Evolutionary conservation across 35 echinoderm and acorn worm genomes (phyloP).

Genomic region (Heliocidaris erythrogramma): DNA sequence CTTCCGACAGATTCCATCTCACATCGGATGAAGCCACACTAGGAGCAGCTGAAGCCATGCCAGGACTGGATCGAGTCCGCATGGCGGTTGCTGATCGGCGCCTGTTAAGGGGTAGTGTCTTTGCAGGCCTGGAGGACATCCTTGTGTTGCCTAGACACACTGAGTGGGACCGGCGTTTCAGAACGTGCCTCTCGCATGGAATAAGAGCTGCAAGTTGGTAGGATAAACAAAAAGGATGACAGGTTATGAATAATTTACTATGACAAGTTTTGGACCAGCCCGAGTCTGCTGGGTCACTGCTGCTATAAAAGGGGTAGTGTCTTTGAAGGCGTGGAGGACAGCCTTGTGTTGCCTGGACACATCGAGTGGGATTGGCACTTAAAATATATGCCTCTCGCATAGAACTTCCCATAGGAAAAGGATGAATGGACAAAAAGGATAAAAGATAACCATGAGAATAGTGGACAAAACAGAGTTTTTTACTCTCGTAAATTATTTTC

Average conservation of each 20-base stretch:
- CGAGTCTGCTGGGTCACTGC: background rate
- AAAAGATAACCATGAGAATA: no score
- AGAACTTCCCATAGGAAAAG: no score
- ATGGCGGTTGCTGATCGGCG: background rate
- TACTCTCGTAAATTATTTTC: no score
- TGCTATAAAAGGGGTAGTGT: background rate
- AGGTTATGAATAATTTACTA: no score
- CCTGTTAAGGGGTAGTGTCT: background rate
- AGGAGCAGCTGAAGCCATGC: background rate
- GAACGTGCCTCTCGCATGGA: background rate
- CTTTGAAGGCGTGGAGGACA: background rate
- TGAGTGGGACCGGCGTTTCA: background rate
- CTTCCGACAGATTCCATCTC: background rate
- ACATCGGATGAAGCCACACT: background rate
- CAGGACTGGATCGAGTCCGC: background rate
- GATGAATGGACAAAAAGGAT: no score
- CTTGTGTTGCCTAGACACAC: slow-evolving; percentile 10
- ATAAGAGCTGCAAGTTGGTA: background rate
- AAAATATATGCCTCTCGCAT: no score
- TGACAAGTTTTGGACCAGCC: background rate
- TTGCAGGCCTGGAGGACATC: background rate
- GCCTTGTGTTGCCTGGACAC: no score
- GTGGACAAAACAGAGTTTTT: no score
- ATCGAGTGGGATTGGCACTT: background rate
- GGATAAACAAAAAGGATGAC: background rate